phyloP scores from a whole-genome alignment of 2,797 vertebrate species.

The Triplophysa yarkandensis region DNA sequence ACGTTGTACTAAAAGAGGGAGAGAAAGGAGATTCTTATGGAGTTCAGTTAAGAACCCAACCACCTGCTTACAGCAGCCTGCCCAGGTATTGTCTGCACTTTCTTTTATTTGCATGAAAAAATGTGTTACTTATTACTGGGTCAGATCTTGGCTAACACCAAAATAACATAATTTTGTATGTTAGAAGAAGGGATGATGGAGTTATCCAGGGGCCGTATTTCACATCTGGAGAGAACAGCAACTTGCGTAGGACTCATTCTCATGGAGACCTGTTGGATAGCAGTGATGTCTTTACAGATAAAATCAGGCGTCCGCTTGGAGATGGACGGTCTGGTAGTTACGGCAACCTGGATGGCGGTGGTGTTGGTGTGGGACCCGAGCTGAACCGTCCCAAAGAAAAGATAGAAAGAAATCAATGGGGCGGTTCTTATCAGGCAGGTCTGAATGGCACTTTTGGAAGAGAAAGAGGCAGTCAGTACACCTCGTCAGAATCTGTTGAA shows the following conservation, averaged over 20 bases:
- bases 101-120: neutral
- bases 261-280: slow-evolving; percentile 82
- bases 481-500: slow-evolving; percentile 48
- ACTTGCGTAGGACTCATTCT: slow-evolving; percentile 83
- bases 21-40: slow-evolving; percentile 88
- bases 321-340: slow-evolving; percentile 74
- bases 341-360: slow-evolving; percentile 73
- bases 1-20: slow-evolving; percentile 91
- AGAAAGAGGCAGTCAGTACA: slow-evolving; percentile 49
- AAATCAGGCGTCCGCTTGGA: slow-evolving; percentile 61
- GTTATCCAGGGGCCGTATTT: slow-evolving; percentile 47
- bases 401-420: slow-evolving; percentile 62
- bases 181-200: slow-evolving; percentile 61
- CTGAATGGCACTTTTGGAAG: slow-evolving; percentile 66
- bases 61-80: slow-evolving; percentile 70
- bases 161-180: slow-evolving; percentile 6
- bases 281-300: slow-evolving; percentile 55
- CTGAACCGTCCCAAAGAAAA: slow-evolving; percentile 39
- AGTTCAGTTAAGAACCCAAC: slow-evolving; percentile 81
- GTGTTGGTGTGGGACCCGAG: slow-evolving; percentile 62
- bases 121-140: too few species aligned
- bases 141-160: too few species aligned
- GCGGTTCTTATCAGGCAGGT: slow-evolving; percentile 61
- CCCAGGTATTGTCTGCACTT: slow-evolving; percentile 62
- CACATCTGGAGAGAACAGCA: slow-evolving; percentile 51